phyloP scores from a whole-genome alignment of 1,140 invertebrate species.

The Pogonognathellus flavescens region DNA sequence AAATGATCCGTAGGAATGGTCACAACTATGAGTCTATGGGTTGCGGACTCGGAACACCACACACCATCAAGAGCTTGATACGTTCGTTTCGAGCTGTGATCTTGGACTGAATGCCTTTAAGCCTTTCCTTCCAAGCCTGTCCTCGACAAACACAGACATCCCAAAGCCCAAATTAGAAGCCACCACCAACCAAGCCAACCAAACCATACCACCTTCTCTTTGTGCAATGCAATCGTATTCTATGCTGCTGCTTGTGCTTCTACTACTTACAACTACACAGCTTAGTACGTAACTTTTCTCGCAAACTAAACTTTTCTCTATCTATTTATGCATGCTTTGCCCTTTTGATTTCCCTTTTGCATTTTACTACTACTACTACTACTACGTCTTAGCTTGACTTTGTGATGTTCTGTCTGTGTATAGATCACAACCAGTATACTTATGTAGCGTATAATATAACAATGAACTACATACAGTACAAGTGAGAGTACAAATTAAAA shows the following conservation, averaged over 20 bases:
- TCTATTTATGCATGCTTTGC: conserved; percentile 27
- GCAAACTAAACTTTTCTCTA: conserved; percentile 10
- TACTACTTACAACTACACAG: background rate
- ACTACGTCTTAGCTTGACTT: background rate
- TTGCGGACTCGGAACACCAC: conserved; percentile 84
- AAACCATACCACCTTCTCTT: conserved; percentile 30
- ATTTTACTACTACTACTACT: background rate
- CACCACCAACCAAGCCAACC: conserved; percentile 32
- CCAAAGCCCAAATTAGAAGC: conserved; percentile 43
- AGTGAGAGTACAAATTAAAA: too few species aligned
- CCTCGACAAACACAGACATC: conserved; percentile 54
- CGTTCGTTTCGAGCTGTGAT: conserved; percentile 87
- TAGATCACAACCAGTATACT: background rate
- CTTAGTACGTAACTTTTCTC: background rate
- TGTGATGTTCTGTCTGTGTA: background rate
- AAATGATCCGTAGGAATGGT: conserved; percentile 53
- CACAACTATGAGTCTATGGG: conserved; percentile 71
- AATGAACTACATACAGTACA: background rate
- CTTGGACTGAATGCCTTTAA: conserved; percentile 88
- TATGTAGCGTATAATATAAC: background rate
- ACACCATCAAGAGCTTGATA: conserved; percentile 86
- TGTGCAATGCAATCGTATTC: background rate
- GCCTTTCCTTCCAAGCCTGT: conserved; percentile 85
- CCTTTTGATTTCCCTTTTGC: conserved; percentile 33
- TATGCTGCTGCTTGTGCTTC: background rate